Percentiles rank a stretch among this genome's conserved stretches.
Evolutionary conservation across 2,797 vertebrate genomes (phyloP).

Genomic region (Aldrovandia affinis): DNA sequence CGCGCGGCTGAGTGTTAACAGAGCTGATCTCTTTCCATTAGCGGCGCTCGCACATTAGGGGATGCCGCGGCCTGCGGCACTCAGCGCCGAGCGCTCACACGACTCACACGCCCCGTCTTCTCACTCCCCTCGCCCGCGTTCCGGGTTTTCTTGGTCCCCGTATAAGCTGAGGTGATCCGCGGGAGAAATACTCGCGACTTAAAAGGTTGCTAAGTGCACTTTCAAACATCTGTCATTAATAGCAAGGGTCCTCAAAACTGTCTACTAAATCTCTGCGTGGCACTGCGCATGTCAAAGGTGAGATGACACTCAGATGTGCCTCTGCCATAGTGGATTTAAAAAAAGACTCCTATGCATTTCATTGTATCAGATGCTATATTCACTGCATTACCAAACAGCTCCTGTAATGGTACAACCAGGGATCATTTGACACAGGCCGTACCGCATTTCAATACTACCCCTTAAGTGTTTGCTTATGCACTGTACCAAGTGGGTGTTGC

Average conservation of each 20-base stretch:
- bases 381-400: neutral
- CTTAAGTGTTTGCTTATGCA: neutral
- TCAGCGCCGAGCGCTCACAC: neutral
- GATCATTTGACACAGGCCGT: neutral
- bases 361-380: slow-evolving; percentile 2
- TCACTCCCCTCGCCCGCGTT: neutral
- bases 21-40: slow-evolving; percentile 23
- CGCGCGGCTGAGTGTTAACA: slow-evolving; percentile 20
- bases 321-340: neutral
- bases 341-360: neutral
- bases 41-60: slow-evolving; percentile 7
- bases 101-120: neutral
- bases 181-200: neutral
- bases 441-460: neutral
- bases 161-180: neutral
- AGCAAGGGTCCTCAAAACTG: neutral
- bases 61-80: neutral
- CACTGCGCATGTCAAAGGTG: neutral
- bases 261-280: slow-evolving; percentile 3
- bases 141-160: neutral
- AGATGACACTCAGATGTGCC: neutral
- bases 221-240: slow-evolving; percentile 14
- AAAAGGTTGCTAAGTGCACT: neutral
- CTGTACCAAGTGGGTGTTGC: neutral
- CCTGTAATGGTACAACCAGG: neutral